Conservation (phyloP, 2,113 vertebrate species). For the Climacteris rufus region DNA sequence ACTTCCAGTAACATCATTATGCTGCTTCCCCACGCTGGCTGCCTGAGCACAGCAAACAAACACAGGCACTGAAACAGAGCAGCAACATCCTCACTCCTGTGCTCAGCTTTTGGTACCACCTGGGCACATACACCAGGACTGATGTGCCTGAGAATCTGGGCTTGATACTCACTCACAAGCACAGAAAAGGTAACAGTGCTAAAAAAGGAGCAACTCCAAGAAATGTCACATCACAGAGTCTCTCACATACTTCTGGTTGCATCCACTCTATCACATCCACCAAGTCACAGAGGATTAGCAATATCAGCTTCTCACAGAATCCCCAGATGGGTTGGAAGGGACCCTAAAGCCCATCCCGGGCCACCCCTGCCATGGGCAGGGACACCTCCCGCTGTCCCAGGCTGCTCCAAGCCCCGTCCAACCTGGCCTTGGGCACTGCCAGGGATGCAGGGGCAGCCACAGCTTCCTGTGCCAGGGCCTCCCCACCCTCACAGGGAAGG, state of each 20-base stretch:
- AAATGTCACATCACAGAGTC: neutral
- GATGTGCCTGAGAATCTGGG: fast-evolving
- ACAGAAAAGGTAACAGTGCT: neutral
- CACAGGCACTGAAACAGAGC: neutral
- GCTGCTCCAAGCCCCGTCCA: neutral
- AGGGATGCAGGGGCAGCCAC: neutral
- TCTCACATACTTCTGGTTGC: neutral
- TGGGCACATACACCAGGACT: fast-evolving
- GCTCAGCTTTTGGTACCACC: fast-evolving
- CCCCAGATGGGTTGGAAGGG: neutral
- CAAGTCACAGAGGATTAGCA: neutral
- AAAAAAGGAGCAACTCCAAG: neutral
- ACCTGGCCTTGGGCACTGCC: neutral
- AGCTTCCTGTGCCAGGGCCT: neutral
- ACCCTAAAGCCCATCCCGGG: fast-evolving
- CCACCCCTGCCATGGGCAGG: neutral
- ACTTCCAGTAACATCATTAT: fast-evolving
- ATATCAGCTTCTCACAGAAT: neutral
- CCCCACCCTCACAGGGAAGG: fast-evolving
- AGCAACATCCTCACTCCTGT: neutral
- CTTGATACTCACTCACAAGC: neutral
- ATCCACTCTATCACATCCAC: neutral
- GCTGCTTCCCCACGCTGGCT: neutral
- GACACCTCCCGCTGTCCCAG: neutral
- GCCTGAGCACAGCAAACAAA: neutral